These are phyloP conservation scores for Andrena bucephala DNA, from an alignment of 2,888 invertebrate genomes.

Conservation along the genomic window DNA sequence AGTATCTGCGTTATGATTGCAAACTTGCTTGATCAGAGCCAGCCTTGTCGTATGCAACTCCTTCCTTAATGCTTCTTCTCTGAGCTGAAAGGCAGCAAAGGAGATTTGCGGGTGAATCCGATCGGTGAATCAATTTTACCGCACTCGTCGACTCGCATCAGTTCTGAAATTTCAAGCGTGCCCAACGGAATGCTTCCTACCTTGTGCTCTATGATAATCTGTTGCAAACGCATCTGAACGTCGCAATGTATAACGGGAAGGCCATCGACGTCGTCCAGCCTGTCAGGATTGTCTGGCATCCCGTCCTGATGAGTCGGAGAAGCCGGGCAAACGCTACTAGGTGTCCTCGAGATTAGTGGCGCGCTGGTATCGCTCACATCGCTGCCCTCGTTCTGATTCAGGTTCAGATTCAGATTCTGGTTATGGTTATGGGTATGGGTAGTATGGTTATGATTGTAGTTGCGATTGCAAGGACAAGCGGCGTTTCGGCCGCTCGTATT, in stretches of 20 bases:
- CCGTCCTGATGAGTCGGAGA: slow-evolving; percentile 86
- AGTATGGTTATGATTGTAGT: slow-evolving; percentile 71
- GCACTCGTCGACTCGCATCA: neutral
- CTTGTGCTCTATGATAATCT: slow-evolving; percentile 93
- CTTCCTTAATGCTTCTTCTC: slow-evolving; percentile 91
- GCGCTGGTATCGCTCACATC: slow-evolving; percentile 82
- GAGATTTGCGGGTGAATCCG: neutral
- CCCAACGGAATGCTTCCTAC: slow-evolving; percentile 83
- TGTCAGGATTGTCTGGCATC: slow-evolving; percentile 79
- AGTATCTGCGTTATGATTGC: slow-evolving; percentile 88
- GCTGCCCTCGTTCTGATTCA: slow-evolving; percentile 77
- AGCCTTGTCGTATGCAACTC: slow-evolving; percentile 92
- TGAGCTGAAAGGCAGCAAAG: slow-evolving; percentile 87
- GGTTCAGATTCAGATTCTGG: slow-evolving; percentile 67
- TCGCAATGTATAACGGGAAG: slow-evolving; percentile 90
- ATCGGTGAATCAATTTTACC: no score
- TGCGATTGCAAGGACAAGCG: slow-evolving; percentile 66
- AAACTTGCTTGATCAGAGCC: slow-evolving; percentile 89
- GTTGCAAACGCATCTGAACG: slow-evolving; percentile 91
- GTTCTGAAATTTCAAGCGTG: neutral
- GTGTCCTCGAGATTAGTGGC: slow-evolving; percentile 87
- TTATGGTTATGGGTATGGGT: slow-evolving; percentile 66
- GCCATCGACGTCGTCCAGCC: slow-evolving; percentile 90
- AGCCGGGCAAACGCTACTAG: slow-evolving; percentile 87
- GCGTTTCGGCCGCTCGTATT: slow-evolving; percentile 60